phyloP scores from a whole-genome alignment of 2,797 vertebrate species.

The Malacoctenus gilli region DNA sequence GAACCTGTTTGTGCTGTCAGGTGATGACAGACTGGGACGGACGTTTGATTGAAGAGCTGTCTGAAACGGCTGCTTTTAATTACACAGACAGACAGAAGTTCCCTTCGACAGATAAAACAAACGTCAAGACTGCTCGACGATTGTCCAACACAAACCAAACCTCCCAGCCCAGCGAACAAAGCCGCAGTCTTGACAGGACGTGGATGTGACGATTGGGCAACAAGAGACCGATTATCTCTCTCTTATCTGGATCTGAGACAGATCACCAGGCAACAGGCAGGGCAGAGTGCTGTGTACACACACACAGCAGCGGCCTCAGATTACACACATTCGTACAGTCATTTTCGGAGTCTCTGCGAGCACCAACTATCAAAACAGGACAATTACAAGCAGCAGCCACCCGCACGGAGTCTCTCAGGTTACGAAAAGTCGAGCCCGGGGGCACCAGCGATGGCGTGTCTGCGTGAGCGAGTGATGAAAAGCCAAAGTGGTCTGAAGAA shows the following conservation, averaged over 20 bases:
- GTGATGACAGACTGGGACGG: neutral
- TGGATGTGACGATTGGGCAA: conserved; percentile 31
- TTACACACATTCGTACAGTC: conserved; percentile 56
- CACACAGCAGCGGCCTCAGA: conserved; percentile 45
- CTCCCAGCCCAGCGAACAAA: conserved; percentile 23
- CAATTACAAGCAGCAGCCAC: conserved; percentile 54
- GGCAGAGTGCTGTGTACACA: conserved; percentile 37
- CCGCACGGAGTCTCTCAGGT: conserved; percentile 42
- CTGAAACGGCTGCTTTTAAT: conserved; percentile 2
- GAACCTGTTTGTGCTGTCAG: neutral
- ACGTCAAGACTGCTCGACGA: neutral
- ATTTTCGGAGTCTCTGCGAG: conserved; percentile 55
- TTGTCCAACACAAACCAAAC: conserved; percentile 5
- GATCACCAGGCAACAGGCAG: conserved; percentile 49
- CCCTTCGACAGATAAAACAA: neutral
- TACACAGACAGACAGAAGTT: neutral
- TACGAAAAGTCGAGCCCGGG: conserved; percentile 62
- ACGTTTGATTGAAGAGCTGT: neutral
- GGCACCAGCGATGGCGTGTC: conserved; percentile 59
- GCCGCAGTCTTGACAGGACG: conserved; percentile 14
- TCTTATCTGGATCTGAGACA: conserved; percentile 15
- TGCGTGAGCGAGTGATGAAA: conserved; percentile 76
- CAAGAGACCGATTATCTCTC: conserved; percentile 33
- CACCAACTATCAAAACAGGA: conserved; percentile 59
- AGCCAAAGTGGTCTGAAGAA: conserved; percentile 78